These are phyloP conservation scores for Rhinolophus ferrumequinum DNA, from an alignment of 2,113 vertebrate genomes.

Conservation along the genomic window DNA sequence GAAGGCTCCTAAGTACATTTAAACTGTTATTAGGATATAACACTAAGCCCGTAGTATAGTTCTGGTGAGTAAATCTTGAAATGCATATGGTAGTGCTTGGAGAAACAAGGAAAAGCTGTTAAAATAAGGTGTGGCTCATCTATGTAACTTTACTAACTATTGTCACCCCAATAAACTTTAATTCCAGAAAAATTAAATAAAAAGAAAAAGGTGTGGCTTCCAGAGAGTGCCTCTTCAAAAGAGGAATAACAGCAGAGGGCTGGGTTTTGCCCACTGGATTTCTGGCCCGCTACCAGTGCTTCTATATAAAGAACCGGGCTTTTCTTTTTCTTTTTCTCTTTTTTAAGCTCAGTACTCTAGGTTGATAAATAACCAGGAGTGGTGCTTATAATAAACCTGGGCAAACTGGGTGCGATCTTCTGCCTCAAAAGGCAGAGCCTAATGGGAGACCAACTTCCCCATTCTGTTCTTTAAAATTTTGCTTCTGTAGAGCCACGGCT, in stretches of 20 bases:
- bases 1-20: background rate
- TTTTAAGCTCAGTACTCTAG: background rate
- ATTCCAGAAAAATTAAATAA: too few species aligned
- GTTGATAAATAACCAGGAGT: background rate
- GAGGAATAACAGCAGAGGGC: background rate
- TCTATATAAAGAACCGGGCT: background rate
- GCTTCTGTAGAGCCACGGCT: background rate
- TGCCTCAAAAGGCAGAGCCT: background rate
- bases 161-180: too few species aligned
- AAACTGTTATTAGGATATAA: background rate
- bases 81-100: background rate
- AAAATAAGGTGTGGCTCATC: background rate
- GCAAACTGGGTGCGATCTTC: background rate
- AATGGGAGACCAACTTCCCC: accelerated
- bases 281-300: background rate
- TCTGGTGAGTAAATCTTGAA: background rate
- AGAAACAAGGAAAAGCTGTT: background rate
- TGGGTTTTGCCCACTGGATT: background rate
- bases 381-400: background rate
- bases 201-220: background rate
- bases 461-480: background rate
- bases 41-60: background rate
- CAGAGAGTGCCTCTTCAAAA: background rate
- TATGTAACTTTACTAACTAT: too few species aligned
- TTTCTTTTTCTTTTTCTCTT: background rate